phyloP scores from a whole-genome alignment of 2,113 vertebrate species.

The Paralichthys olivaceus region DNA sequence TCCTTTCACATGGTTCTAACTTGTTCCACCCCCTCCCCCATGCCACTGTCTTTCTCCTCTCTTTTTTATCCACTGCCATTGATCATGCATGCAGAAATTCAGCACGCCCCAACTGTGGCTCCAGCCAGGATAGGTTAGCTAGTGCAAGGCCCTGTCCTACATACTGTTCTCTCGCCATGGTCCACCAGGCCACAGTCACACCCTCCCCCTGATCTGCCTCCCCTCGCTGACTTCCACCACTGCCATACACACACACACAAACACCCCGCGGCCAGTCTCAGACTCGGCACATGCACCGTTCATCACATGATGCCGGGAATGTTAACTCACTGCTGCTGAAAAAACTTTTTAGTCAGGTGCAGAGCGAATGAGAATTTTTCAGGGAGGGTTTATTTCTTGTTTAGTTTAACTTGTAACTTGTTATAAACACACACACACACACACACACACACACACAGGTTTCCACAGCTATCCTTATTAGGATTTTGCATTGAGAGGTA shows the following conservation, averaged over 20 bases:
- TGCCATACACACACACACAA: slow-evolving; percentile 31
- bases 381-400: neutral
- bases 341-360: slow-evolving; percentile 49
- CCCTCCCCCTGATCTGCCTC: slow-evolving; percentile 69
- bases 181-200: slow-evolving; percentile 70
- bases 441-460: too few species aligned
- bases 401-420: neutral
- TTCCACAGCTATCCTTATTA: too few species aligned
- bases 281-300: slow-evolving; percentile 61
- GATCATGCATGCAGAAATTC: slow-evolving; percentile 87
- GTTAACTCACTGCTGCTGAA: slow-evolving; percentile 49
- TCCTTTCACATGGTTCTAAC: slow-evolving; percentile 49
- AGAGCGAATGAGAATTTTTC: slow-evolving; percentile 1
- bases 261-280: slow-evolving; percentile 54
- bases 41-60: slow-evolving; percentile 58
- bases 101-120: slow-evolving; percentile 79
- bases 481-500: too few species aligned
- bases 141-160: slow-evolving; percentile 81
- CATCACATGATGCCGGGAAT: slow-evolving; percentile 56
- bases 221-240: slow-evolving; percentile 36
- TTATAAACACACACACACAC: neutral
- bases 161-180: slow-evolving; percentile 79
- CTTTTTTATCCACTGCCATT: slow-evolving; percentile 81
- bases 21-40: slow-evolving; percentile 63
- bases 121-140: slow-evolving; percentile 77